These are phyloP conservation scores for Dendrolimus houi DNA, from an alignment of 2,888 invertebrate genomes.

Conservation along the genomic window DNA sequence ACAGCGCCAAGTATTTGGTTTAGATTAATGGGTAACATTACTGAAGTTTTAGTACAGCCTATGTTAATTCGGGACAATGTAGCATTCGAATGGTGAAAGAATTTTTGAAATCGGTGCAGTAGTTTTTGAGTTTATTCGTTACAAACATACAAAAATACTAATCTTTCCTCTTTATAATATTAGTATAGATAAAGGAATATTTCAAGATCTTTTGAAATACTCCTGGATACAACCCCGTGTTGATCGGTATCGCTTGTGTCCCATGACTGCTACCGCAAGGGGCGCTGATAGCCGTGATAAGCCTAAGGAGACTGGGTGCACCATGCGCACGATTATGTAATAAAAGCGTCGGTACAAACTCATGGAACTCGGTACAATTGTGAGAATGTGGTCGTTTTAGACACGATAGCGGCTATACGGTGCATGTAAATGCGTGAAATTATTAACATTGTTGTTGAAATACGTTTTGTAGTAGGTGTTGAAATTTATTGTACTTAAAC, in stretches of 20 bases:
- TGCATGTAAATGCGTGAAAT: not conserved
- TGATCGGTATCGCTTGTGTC: not conserved
- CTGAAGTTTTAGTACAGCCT: no score
- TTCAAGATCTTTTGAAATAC: not conserved
- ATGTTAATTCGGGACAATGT: no score
- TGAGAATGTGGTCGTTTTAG: slow-evolving; percentile 24
- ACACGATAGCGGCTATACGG: slow-evolving; percentile 9
- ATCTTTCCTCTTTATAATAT: no score
- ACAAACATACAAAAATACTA: no score
- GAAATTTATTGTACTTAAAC: no score
- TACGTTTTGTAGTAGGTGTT: no score
- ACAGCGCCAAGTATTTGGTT: no score
- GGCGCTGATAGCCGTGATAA: not conserved
- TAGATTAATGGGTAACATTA: no score
- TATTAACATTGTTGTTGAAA: not conserved
- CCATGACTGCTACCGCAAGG: not conserved
- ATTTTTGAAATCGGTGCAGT: no score
- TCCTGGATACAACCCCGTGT: not conserved
- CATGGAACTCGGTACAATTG: slow-evolving; percentile 24
- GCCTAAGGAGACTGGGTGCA: slow-evolving; percentile 20
- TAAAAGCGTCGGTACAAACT: slow-evolving; percentile 44
- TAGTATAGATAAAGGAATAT: no score
- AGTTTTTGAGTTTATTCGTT: no score
- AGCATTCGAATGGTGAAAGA: no score
- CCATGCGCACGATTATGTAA: slow-evolving; percentile 55